Base-by-base conservation (phyloP, 1,140 invertebrate genomes). In the Drosophila kurseongensis region DNA sequence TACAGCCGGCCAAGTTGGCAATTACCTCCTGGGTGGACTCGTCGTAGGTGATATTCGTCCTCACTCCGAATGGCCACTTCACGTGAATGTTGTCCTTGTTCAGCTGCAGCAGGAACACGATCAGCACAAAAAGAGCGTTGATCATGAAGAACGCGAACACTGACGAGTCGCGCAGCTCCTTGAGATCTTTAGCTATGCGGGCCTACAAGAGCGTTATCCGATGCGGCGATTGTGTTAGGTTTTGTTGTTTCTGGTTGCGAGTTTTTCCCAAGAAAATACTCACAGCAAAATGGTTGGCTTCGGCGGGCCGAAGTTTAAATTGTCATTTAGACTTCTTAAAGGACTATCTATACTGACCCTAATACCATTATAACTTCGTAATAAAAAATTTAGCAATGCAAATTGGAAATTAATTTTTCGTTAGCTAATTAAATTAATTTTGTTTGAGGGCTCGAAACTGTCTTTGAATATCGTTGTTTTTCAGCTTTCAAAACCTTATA, bases 111-210 rank as follows among this genome's bases (percentile, higher is more conserved):
- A 99, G 96, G 94, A 99, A 98, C 83, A 99, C 98, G 94, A 99
- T 98, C 91, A 99, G 95, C 77, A 99, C 98, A 95, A 99, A 99
- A 78, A 99, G 95, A 65, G 98, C 97, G 94, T 99, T 99, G 92
- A 98, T 94, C 97, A 99, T 99, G 94, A 98, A 97, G 94, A 99
- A 99, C 60, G 96, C 97, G 94, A 99, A 99, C 27, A 98, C 97
- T 73, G 97, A 97, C 90, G 97, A 96, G 93, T 99, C 97, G 92
- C 98, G 95, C 78, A 99, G 94, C 91, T 98, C 97, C 95, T 97
- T 97, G 88, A 99, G 94, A 94, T 98, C 97, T 93, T 94, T 94
- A 75, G 97, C 96, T 91, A 98, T 97, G 95, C 96, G 95, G 90
- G 95, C 96, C 96, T 98, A 89, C 65, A 90, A 91, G 6, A 68